phyloP scores from a whole-genome alignment of 2,888 invertebrate genomes.

The Hanleya hanleyi region DNA sequence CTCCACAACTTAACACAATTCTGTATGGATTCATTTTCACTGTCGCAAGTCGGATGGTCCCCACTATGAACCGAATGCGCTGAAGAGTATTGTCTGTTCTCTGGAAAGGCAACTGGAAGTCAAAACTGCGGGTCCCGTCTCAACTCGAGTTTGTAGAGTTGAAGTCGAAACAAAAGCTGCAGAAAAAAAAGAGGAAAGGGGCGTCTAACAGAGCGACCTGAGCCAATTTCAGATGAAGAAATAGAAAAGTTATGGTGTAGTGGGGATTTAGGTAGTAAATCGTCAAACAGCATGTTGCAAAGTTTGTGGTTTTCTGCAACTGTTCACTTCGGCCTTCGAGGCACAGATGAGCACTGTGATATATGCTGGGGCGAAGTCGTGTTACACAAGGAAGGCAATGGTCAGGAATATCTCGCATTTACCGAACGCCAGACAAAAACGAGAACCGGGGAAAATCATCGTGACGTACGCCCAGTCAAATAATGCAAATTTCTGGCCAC shows the following conservation, averaged over 20 bases:
- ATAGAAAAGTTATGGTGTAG: not conserved
- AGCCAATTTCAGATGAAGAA: conserved; percentile 9
- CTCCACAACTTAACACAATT: too few relatives aligned
- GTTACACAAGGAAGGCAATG: not conserved
- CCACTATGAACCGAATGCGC: not conserved
- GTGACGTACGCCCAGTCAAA: conserved; percentile 3
- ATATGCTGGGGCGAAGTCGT: conserved; percentile 6
- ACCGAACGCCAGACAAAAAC: conserved; percentile 1
- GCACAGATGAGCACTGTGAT: conserved; percentile 1
- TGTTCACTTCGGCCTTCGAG: too few relatives aligned
- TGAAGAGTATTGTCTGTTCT: not conserved
- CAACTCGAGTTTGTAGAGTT: not conserved
- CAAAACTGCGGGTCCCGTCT: not conserved
- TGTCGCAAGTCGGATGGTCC: too few relatives aligned
- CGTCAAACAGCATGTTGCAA: conserved; percentile 6
- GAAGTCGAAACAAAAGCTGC: conserved; percentile 7
- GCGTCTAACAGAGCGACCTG: conserved; percentile 5
- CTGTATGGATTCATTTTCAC: too few relatives aligned
- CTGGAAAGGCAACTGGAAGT: not conserved
- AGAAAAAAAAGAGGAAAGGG: conserved; percentile 8
- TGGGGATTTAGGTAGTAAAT: not conserved
- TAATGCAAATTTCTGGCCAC: conserved; percentile 10
- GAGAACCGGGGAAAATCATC: not conserved
- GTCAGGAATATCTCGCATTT: conserved; percentile 6
- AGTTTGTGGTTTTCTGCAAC: conserved; percentile 14